A percentile compares a stretch with the other conserved stretches of the same genome.
These are phyloP conservation scores for Pedetes capensis DNA, from an alignment of 2,113 vertebrate species.

Conservation along the genomic window DNA sequence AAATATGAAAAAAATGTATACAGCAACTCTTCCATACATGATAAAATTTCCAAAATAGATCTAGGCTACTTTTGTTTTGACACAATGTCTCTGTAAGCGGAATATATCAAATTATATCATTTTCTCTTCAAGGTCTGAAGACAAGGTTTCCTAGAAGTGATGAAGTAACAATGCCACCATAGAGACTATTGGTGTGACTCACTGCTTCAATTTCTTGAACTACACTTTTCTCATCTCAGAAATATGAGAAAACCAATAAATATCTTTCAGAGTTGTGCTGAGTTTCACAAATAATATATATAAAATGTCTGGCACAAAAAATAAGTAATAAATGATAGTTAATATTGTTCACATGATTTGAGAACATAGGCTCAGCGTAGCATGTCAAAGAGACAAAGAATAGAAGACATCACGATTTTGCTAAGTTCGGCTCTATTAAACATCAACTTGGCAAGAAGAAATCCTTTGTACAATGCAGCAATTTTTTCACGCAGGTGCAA, in stretches of 20 bases:
- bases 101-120: background rate
- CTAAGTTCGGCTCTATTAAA: conserved; percentile 57
- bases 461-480: conserved; percentile 36
- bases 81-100: background rate
- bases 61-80: background rate
- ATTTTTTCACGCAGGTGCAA: conserved; percentile 56
- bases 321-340: conserved; percentile 29
- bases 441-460: conserved; percentile 56
- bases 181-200: background rate
- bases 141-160: background rate
- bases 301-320: background rate
- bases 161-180: background rate
- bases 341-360: conserved; percentile 17
- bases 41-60: background rate
- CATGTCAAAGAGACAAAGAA: background rate
- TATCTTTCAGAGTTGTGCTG: background rate
- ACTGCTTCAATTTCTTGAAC: background rate
- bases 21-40: background rate
- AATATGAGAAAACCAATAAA: conserved; percentile 18
- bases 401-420: background rate
- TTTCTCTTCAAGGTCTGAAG: background rate
- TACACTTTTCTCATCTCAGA: conserved; percentile 28
- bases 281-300: background rate
- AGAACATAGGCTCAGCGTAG: background rate
- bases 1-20: background rate